Evolutionary conservation across 2,113 vertebrate species (phyloP), one percentile per base, ranked within the genome.

Genomic region (Neodontobutis hainanensis): DNA sequence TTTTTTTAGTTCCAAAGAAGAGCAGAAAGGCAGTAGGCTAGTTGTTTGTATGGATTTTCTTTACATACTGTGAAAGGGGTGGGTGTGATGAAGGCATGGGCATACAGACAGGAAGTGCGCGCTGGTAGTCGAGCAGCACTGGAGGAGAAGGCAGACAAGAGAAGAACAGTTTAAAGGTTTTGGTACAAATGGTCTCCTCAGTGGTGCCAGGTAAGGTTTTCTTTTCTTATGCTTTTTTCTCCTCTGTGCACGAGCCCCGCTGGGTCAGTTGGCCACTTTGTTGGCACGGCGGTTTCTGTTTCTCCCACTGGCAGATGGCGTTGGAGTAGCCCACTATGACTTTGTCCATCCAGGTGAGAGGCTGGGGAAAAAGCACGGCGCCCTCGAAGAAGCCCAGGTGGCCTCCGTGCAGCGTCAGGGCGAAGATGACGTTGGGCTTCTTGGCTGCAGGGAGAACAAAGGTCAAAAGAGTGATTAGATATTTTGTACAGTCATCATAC

Each of bases 341-440:
- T 89, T 99, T 99, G 91, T 99, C 97, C 97, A 99, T 99, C 97
- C 97, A 99, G 16, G 97, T 99, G 61, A 99, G 94, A 4, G 97
- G 97, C 61, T 99, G 94, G 0, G 97, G 97, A 76, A 99, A 95
- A 2, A 99, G 95, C 61, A 99, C 96, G 0, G 97, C 95, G 0
- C 97, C 97, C 85, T 99, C 96, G n/a, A 99, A 99, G 92, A 99
- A 99, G 78, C 97, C 97, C 85, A 99, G 90, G 89, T 99, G 97
- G 43, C 97, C 97, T 40, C 97, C 97, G 1, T 99, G 97, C 42
- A 98, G 91, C 0, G 97, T 96, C 85, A 99, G 90, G 68, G 95
- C 93, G 11, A 97, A 96, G 90, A 99, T 88, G 77, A 98, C 96
- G 0, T 98, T 98, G 43, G 95, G 94, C 78, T 94, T 95, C 83